Conservation (phyloP, 2,888 invertebrate species). For the Pterobdella sp. region DNA sequence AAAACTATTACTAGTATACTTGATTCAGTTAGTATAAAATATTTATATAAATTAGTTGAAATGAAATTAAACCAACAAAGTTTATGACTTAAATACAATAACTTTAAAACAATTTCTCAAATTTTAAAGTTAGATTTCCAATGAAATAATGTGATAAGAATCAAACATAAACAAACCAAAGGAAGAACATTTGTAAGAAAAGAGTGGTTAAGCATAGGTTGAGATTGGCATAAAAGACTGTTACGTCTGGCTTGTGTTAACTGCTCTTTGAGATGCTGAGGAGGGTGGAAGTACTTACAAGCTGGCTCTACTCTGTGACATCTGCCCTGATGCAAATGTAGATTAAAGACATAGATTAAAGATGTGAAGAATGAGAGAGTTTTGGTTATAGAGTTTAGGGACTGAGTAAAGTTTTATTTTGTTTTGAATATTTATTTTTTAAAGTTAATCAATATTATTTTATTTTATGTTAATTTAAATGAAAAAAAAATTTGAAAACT, state of each 20-base stretch:
- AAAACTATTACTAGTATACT: too few relatives aligned
- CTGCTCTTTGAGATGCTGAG: conserved; percentile 83
- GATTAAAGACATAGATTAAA: too few relatives aligned
- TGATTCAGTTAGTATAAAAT: too few relatives aligned
- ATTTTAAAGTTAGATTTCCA: too few relatives aligned
- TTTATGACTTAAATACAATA: too few relatives aligned
- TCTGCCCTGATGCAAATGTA: conserved; percentile 25
- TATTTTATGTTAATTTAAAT: conserved; percentile 1
- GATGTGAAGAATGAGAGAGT: too few relatives aligned
- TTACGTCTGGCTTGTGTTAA: conserved; percentile 56
- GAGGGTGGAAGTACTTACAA: conserved; percentile 99
- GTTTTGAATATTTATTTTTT: neutral
- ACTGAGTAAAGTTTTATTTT: too few relatives aligned
- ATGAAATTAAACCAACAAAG: too few relatives aligned
- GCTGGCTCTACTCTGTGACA: conserved; percentile 60
- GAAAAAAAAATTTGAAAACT: conserved; percentile 47
- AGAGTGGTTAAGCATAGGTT: conserved; percentile 15
- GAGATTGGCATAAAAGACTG: neutral
- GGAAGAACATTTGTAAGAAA: conserved; percentile 18
- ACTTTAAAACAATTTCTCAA: too few relatives aligned
- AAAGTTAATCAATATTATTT: neutral
- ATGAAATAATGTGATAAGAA: too few relatives aligned
- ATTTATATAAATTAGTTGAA: too few relatives aligned
- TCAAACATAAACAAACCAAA: conserved; percentile 18
- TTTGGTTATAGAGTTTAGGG: too few relatives aligned